Base-by-base conservation (phyloP, 92 coral and sea anemone genomes). In the Bergia sp. region DNA sequence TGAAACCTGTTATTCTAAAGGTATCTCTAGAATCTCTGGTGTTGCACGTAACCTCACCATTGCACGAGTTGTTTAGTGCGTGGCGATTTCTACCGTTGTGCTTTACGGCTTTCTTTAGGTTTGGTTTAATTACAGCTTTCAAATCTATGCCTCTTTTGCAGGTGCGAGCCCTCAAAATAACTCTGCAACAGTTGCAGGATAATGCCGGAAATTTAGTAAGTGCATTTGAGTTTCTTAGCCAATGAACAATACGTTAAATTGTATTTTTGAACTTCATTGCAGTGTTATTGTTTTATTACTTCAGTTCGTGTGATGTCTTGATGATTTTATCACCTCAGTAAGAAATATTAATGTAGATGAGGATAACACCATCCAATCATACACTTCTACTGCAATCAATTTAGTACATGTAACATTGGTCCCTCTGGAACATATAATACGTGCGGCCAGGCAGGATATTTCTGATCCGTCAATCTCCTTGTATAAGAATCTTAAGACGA, bases 171-270 rank as follows among this genome's bases (percentile, higher is more conserved):
- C 86, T 82, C 9, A 82, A 82, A 45, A 82, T 82, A 82, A 82
- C 86, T 36, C 50, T 82, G 57, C 86, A 82, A 67, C 86, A 82
- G 77, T 67, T 82, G 41, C 77, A 82, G 77, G 86, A 67, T 29
- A 82, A 45, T 65, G 37, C 76, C 9, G 58, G 53, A n/a, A 42
- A 43, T 37, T 7, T 36, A 44, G 86, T 82, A 67, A 42, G 86
- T 82, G 12, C 21, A 18, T 40, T 75, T 41, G 9, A 6, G 0
- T 18, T 5, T 5, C 0, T 21, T 20, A 3, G 16, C 23, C 4
- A 61, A 1, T 55, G 11, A 55, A 55, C 64, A 55, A 55, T 0
- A 15, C 64, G 64, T 7, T 55, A 55, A 55, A 55, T 55, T 0
- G 64, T 55, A 15, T 55, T 55, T 29, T 55, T 45, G 49, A 2